phyloP scores from a whole-genome alignment of 2,888 invertebrate species.

The Scaeva pyrastri region DNA sequence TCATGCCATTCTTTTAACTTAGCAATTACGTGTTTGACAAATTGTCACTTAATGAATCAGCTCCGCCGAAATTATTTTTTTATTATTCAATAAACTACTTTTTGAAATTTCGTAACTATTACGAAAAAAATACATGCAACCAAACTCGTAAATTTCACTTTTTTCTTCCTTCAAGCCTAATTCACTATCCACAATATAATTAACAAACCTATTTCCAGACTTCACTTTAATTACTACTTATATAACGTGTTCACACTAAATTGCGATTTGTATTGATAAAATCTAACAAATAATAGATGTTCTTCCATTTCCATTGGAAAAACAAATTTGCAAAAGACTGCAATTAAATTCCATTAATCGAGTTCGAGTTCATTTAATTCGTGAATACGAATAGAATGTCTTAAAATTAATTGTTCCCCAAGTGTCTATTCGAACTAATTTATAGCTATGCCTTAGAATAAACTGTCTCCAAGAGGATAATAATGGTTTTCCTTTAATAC shows the following conservation, averaged over 20 bases:
- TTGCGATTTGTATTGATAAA: not conserved
- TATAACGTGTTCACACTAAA: not conserved
- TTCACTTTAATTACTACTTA: not conserved
- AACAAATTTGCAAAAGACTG: constrained; percentile 10
- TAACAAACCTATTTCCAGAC: not conserved
- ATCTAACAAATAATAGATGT: constrained; percentile 13
- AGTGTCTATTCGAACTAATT: constrained; percentile 40
- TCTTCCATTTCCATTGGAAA: not conserved
- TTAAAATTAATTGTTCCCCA: constrained; percentile 32
- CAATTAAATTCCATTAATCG: constrained; percentile 34
- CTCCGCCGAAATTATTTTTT: no score
- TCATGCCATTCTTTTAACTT: no score
- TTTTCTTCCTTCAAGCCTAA: not conserved
- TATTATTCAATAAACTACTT: no score
- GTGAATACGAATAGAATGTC: not conserved
- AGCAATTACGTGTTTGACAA: no score
- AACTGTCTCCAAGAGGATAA: constrained; percentile 34
- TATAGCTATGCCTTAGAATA: constrained; percentile 34
- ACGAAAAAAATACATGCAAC: not conserved
- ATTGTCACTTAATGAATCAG: no score
- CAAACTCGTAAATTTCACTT: not conserved
- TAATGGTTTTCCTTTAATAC: not conserved
- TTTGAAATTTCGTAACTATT: no score
- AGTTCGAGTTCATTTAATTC: not conserved
- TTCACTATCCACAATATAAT: not conserved